phyloP scores from a whole-genome alignment of 2,797 vertebrate species.

The Emys orbicularis region DNA sequence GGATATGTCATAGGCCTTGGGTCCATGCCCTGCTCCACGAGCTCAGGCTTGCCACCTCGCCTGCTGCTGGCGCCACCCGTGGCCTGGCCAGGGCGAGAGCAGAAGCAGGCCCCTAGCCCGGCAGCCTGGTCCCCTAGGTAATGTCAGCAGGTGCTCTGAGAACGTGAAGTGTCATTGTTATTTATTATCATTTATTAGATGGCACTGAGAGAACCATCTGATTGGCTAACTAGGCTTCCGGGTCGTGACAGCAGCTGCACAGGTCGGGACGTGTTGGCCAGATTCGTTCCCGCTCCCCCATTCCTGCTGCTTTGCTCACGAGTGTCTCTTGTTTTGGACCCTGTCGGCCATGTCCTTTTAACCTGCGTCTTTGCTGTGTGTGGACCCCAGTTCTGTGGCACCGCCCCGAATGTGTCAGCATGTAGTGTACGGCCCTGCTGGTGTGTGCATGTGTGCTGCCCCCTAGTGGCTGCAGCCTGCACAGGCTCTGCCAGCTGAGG shows the following conservation, averaged over 20 bases:
- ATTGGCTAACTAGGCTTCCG: constrained; percentile 75
- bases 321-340: constrained; percentile 61
- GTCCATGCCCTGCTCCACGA: rapidly evolving
- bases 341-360: constrained; percentile 50
- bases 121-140: neutral
- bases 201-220: constrained; percentile 76
- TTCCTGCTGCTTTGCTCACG: constrained; percentile 65
- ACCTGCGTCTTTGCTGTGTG: constrained; percentile 62
- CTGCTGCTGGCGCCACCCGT: neutral
- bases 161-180: constrained; percentile 34
- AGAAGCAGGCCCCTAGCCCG: neutral
- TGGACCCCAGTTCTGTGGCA: constrained; percentile 22
- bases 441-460: neutral
- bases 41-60: neutral
- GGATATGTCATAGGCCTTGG: neutral
- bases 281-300: neutral
- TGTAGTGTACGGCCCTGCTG: neutral
- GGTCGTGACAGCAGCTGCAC: constrained; percentile 62
- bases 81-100: neutral
- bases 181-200: constrained; percentile 76
- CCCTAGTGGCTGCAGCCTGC: neutral
- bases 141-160: rapidly evolving
- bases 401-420: neutral
- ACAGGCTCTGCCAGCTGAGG: neutral
- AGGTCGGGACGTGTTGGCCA: constrained; percentile 71